phyloP scores from a whole-genome alignment of 2,888 invertebrate species.

The Bombylius discolor region DNA sequence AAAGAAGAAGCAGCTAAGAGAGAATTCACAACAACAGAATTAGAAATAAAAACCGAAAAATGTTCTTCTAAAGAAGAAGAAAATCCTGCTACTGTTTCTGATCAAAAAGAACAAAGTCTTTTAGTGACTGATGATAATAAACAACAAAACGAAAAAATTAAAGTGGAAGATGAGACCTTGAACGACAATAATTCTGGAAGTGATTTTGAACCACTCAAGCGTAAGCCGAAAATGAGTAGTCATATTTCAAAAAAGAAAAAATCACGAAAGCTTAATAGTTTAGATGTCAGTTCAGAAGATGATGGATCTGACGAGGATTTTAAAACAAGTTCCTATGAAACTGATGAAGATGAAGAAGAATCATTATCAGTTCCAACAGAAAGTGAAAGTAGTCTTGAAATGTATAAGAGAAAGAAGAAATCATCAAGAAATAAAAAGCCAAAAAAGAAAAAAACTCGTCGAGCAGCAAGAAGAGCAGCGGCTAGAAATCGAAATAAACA shows the following conservation, averaged over 20 bases:
- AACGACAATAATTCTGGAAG: conserved; percentile 23
- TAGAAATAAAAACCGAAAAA: conserved; percentile 10
- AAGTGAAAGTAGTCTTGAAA: conserved; percentile 40
- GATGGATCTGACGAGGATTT: conserved; percentile 86
- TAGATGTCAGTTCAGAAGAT: conserved; percentile 71
- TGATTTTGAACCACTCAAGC: conserved; percentile 27
- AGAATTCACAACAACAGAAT: conserved; percentile 22
- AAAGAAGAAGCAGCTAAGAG: conserved; percentile 25
- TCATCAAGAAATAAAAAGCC: conserved; percentile 19
- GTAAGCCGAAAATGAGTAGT: conserved; percentile 16
- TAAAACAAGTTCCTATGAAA: conserved; percentile 49
- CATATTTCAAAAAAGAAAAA: conserved; percentile 42
- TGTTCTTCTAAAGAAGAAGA: conserved; percentile 5
- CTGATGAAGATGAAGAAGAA: conserved; percentile 40
- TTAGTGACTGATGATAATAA: conserved; percentile 5
- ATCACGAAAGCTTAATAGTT: conserved; percentile 60
- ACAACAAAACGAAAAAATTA: conserved; percentile 8
- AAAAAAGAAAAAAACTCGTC: conserved; percentile 34
- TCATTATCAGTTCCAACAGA: conserved; percentile 47
- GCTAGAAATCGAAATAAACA: conserved; percentile 30
- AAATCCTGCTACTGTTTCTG: conserved; percentile 14
- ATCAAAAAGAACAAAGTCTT: conserved; percentile 18
- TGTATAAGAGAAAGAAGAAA: conserved; percentile 28
- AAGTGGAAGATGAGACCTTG: conserved; percentile 14
- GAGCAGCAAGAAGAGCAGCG: conserved; percentile 38